These are phyloP conservation scores for Cydia splendana DNA, from an alignment of 1,140 invertebrate species.

Conservation along the genomic window DNA sequence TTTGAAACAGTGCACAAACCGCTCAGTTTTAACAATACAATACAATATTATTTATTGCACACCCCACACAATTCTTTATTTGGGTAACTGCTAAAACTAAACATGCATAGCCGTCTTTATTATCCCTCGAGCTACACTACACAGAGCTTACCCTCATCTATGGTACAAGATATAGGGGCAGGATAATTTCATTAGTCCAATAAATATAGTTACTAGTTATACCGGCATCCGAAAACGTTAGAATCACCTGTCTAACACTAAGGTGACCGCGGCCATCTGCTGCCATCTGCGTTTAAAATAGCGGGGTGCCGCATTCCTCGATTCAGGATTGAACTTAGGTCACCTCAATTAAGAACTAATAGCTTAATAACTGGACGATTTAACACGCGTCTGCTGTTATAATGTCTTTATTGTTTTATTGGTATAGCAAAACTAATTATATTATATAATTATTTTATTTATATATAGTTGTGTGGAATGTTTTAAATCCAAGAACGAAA, in stretches of 20 bases:
- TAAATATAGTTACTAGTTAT: neutral
- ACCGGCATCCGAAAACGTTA: constrained; percentile 46
- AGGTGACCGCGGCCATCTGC: constrained; percentile 54
- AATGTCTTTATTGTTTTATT: neutral
- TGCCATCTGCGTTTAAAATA: constrained; percentile 42
- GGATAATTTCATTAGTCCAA: neutral
- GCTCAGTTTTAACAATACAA: too few species aligned
- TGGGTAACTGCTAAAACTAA: too few species aligned
- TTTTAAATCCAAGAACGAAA: too few species aligned
- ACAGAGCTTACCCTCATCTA: neutral
- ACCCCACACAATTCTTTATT: too few species aligned
- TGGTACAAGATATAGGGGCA: neutral
- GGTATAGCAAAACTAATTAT: too few species aligned
- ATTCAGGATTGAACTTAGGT: constrained; percentile 26
- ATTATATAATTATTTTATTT: too few species aligned
- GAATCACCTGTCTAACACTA: constrained; percentile 74
- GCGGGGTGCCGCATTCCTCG: constrained; percentile 9
- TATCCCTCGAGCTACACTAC: neutral
- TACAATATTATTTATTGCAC: too few species aligned
- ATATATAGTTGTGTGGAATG: neutral
- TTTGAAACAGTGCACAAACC: too few species aligned
- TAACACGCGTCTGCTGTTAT: neutral
- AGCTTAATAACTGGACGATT: constrained; percentile 3
- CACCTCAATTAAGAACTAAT: constrained; percentile 17
- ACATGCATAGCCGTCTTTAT: too few species aligned